Evolutionary conservation across 2,113 vertebrate genomes (phyloP), one percentile per base, ranked within the genome.

Genomic region (Mystacornis crossleyi): DNA sequence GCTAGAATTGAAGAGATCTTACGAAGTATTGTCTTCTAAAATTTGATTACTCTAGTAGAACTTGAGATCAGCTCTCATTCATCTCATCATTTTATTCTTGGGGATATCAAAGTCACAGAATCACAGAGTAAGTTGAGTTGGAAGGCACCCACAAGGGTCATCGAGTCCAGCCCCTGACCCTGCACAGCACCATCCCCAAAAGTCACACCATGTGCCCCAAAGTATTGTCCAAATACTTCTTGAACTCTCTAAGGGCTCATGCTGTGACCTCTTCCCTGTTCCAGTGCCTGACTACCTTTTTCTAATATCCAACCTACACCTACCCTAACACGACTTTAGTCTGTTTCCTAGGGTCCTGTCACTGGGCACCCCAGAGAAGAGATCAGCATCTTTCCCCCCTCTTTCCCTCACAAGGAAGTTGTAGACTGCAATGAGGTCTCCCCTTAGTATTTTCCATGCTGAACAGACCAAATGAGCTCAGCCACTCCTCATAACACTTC

Each of bases 401-500:
- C 23, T 61, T 78, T 13, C 12, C 38, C 64, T 53, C 18, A 45
- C 12, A 16, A 38, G 14, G 21, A 61, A 28, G 18, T 14, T 78
- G 23, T 6, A 45, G 9, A 8, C 18, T 38, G 54, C 12, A 10
- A 6, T n/a, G 54, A 69, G 14, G 8, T 38, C 26, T 24, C 18
- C 14, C 21, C 38, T 45, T 15, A 28, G 9, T 61, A 14, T 53
- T 23, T 33, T 69, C 47, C 21, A 14, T 18, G 47, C 54, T 53
- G 48, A 45, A 53, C 28, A 69, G 6, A 16, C 2, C 5, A 8
- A 45, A 18, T 15, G 14, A 38, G n/a, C 28, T 61, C 64, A 38
- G 12, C 18, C 0, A 0, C 10, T 33, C 38, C 21, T 61, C n/a
- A 13, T 15, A 23, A 1, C 0, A 12, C 7, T 51, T 67, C 11